These are phyloP conservation scores for Psix sp. DNA, from an alignment of 1,140 invertebrate species.

Conservation along the genomic window DNA sequence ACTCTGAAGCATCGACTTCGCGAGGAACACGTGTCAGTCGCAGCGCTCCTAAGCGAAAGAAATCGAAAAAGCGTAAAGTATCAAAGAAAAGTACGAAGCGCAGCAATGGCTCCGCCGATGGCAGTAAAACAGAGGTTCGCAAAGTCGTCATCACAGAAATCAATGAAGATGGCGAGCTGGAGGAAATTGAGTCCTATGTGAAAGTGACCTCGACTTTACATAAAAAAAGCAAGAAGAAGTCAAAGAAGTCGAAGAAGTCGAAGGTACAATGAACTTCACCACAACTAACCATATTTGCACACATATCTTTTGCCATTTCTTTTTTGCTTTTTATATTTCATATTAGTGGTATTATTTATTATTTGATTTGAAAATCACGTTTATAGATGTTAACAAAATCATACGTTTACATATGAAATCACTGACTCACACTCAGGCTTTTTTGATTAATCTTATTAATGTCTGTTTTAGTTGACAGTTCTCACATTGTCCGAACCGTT, in stretches of 20 bases:
- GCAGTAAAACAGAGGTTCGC: slow-evolving; percentile 62
- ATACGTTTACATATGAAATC: too few relatives aligned
- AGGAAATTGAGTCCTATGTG: slow-evolving; percentile 71
- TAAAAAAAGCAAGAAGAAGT: slow-evolving; percentile 64
- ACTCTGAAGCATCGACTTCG: slow-evolving; percentile 34
- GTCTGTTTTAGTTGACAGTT: slow-evolving; percentile 24
- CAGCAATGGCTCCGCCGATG: too few relatives aligned
- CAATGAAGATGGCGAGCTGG: slow-evolving; percentile 68
- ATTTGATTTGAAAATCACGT: too few relatives aligned
- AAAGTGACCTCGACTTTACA: slow-evolving; percentile 61
- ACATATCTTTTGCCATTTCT: too few relatives aligned
- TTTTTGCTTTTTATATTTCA: too few relatives aligned
- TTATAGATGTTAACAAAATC: too few relatives aligned
- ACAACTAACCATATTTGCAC: slow-evolving; percentile 46
- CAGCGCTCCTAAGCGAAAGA: slow-evolving; percentile 51
- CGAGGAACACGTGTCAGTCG: slow-evolving; percentile 11
- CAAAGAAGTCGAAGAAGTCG: slow-evolving; percentile 66
- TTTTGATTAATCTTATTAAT: slow-evolving; percentile 6
- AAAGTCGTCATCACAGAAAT: slow-evolving; percentile 71
- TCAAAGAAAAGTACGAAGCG: slow-evolving; percentile 50
- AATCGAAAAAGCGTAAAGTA: slow-evolving; percentile 55
- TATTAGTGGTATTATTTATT: too few relatives aligned
- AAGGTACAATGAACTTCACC: slow-evolving; percentile 70
- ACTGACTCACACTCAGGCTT: too few relatives aligned
- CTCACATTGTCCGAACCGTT: slow-evolving; percentile 11